Conservation (phyloP, 2,797 vertebrate species). For the Crocidura indochinensis region DNA sequence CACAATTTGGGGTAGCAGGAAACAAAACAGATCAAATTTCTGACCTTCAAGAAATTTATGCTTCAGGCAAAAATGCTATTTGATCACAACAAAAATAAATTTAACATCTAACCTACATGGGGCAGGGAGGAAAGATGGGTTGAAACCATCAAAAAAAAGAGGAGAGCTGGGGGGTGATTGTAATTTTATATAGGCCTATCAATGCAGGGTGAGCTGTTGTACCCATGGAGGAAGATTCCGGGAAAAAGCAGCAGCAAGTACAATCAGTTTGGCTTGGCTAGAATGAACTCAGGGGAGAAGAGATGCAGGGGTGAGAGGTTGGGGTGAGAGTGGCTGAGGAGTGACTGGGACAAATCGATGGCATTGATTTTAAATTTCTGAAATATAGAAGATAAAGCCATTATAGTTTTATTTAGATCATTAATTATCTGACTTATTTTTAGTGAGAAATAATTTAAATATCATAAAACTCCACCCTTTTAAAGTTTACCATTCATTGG, state of each 20-base stretch:
- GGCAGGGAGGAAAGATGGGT: neutral
- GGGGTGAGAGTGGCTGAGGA: neutral
- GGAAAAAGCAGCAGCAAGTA: neutral
- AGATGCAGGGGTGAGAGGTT: neutral
- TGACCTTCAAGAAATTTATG: neutral
- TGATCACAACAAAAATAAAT: slow-evolving; percentile 2
- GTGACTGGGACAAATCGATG: neutral
- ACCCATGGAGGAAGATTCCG: neutral
- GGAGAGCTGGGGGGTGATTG: neutral
- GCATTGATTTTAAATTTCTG: neutral
- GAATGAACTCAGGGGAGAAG: too few species aligned
- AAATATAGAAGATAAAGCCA: neutral
- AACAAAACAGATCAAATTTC: slow-evolving; percentile 42
- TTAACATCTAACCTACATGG: neutral
- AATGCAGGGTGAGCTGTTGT: neutral
- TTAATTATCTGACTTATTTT: neutral
- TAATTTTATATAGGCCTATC: neutral
- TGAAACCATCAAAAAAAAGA: too few species aligned
- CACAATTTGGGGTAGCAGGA: neutral
- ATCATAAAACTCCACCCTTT: slow-evolving; percentile 17
- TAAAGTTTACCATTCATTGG: neutral
- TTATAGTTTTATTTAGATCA: slow-evolving; percentile 21
- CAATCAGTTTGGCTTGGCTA: neutral
- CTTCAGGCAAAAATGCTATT: neutral
- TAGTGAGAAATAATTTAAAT: slow-evolving; percentile 50